Percentiles rank a stretch among this genome's conserved stretches.
These are phyloP conservation scores for Phaedon cochleariae DNA, from an alignment of 2,888 invertebrate species.

Conservation along the genomic window DNA sequence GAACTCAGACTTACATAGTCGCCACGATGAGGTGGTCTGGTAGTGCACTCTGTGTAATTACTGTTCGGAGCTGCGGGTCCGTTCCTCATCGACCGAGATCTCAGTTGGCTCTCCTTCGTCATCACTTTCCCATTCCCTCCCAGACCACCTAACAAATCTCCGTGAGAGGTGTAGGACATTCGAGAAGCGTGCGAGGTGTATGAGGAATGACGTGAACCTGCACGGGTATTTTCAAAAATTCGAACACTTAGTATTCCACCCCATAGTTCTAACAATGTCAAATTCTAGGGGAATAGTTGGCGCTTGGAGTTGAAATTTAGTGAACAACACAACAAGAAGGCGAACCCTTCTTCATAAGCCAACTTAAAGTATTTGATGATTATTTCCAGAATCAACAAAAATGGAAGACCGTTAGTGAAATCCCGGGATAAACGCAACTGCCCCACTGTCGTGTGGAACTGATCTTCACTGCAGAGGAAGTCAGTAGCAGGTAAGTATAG, in stretches of 20 bases:
- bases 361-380: too few species aligned
- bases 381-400: too few species aligned
- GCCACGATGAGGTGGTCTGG: conserved; percentile 73
- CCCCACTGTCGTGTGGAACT: too few species aligned
- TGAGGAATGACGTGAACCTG: conserved; percentile 90
- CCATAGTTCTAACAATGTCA: not conserved
- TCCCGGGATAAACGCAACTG: too few species aligned
- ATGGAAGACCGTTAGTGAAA: too few species aligned
- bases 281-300: not conserved
- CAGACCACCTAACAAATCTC: conserved; percentile 83
- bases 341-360: too few species aligned
- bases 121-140: conserved; percentile 68
- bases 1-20: conserved; percentile 70
- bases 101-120: conserved; percentile 87
- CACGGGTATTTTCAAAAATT: conserved; percentile 16
- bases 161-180: conserved; percentile 93
- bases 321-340: too few species aligned
- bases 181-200: conserved; percentile 95
- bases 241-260: not conserved
- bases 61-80: conserved; percentile 65
- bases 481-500: too few species aligned
- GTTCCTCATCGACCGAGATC: conserved; percentile 78
- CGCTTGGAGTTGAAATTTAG: not conserved
- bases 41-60: conserved; percentile 70
- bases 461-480: too few species aligned